Evolutionary conservation across 2,888 invertebrate genomes (phyloP), one percentile per base, ranked within the genome.

Genomic region (Cheilosia vulpina): DNA sequence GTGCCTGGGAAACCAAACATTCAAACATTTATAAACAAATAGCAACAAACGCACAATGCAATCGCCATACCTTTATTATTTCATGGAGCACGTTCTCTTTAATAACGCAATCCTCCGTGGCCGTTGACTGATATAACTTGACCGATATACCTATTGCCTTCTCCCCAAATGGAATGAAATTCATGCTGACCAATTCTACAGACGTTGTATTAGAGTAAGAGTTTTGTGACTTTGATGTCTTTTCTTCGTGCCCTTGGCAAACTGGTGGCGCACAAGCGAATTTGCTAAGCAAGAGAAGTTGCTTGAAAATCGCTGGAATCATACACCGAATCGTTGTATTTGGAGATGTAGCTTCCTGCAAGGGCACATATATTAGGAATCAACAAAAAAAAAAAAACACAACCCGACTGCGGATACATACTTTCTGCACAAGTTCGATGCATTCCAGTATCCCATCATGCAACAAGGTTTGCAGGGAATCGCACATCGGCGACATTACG

Each of bases 131-230:
- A 91, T 97, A 97, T 84, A 97, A 92, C 89, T 94, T 95, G 1
- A 96, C 95, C 13, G 95, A 94, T 93, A 96, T 94, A 71, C 94
- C 94, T 69, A 97, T 93, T 3, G 96, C 94, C 90, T 96, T 95
- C 90, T 97, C 97, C 43, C 96, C 96, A 92, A 97, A 97, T 53
- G 97, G 96, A 89, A 97, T 96, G 90, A 96, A 96, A 92, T 96
- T 96, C 94, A 96, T 95, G 79, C 95, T 94, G 52, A 96, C 94
- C 94, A 96, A 96, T 90, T 96, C 96, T 57, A 94, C 93, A 91
- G 95, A 92, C 72, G 90, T 89, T 81, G 90, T 91, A 76, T 91
- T 92, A 3, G 90, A 88, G 87, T 91, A 92, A 80, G 90, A 89
- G 43, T 89, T 89, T 63, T 88, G 87, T 34, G 92, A 90, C 73